Conservation (phyloP, 2,888 invertebrate genomes). For the Belgica antarctica region DNA sequence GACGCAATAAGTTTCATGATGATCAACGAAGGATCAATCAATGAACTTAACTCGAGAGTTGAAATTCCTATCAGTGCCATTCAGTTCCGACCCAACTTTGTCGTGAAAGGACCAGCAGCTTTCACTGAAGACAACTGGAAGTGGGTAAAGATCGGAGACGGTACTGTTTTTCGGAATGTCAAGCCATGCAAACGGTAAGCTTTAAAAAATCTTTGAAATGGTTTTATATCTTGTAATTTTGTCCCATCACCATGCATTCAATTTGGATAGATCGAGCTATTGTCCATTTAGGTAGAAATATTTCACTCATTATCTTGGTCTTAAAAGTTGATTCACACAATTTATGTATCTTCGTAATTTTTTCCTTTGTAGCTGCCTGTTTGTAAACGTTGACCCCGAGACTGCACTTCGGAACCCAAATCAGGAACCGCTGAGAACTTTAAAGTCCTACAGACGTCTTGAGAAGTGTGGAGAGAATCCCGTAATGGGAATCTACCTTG, state of each 20-base stretch:
- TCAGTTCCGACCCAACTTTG: conserved; percentile 67
- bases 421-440: conserved; percentile 63
- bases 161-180: conserved; percentile 63
- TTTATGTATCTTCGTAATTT: background rate
- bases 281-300: background rate
- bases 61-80: conserved; percentile 56
- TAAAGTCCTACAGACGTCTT: conserved; percentile 57
- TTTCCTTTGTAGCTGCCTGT: conserved; percentile 58
- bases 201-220: background rate
- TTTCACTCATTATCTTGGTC: background rate
- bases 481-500: conserved; percentile 57
- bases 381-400: conserved; percentile 67
- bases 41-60: conserved; percentile 62
- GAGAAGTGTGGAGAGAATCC: conserved; percentile 48
- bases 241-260: too few relatives aligned
- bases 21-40: conserved; percentile 63
- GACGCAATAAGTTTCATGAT: conserved; percentile 66
- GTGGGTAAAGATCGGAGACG: conserved; percentile 63
- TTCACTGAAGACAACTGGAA: conserved; percentile 68
- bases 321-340: background rate
- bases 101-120: conserved; percentile 60
- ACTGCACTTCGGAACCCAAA: conserved; percentile 61
- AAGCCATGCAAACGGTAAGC: conserved; percentile 59
- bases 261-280: background rate
- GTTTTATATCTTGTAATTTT: background rate